Base-by-base conservation (phyloP, 2,113 vertebrate genomes). In the Amphiprion ocellaris region DNA sequence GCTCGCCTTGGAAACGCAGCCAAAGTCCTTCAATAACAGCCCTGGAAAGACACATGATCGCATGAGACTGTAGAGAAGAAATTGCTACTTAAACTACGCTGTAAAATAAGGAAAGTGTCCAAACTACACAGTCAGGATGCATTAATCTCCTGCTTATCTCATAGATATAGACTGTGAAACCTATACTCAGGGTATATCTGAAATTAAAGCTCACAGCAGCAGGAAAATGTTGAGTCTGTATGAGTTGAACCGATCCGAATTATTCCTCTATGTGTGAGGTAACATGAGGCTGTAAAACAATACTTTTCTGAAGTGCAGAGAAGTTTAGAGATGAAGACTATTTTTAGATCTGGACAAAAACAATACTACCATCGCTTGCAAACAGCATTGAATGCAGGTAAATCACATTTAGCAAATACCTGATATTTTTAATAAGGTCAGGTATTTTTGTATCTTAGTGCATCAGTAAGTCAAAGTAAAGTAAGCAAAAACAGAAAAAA, bases 21-120 rank as follows among this genome's bases (percentile, higher is more conserved):
- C 98, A 99, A 19, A 99, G 94, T 14, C 98, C 98, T 79, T 99
- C 98, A 1, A 99, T 75, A 30, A 99, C 98, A 0, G 97, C 96
- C 94, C 98, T 99, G 94, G 0, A 14, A 39, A 58, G 46, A 77
- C 63, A 79, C n/a, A 78, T 0, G 4, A 60, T 21, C 9, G 64
- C 53, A 81, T 1, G 39, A 69, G 37, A 75, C 23, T 1, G 71
- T 14, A 16, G 52, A 23, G 10, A 77, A 21, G 46, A 69, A 58
- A 60, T 3, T 19, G 26, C 15, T 26, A 28, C 24, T 33, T 23
- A 44, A 62, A 69, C 30, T 50, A 28, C 1, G 44, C 8, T 3
- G 2, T 50, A 23, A 67, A 26, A 10, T n/a, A 21, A 41, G 5
- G 15, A 44, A 30, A 37, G 10, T 16, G 6, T 58, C 10, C 10